Conservation (phyloP, 2,888 invertebrate species). For the Dugesia japonica region DNA sequence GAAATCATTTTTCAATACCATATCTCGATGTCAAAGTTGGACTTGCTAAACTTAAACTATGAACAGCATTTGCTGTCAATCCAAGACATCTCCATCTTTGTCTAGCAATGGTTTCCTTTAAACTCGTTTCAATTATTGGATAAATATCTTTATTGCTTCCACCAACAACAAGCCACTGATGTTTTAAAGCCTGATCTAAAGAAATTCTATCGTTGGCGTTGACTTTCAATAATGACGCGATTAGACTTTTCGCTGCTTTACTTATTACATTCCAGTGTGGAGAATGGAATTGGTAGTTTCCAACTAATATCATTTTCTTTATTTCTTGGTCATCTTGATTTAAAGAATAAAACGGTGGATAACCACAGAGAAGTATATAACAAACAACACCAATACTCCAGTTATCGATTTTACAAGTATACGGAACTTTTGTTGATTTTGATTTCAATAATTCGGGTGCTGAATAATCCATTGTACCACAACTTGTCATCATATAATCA, state of each 20-base stretch:
- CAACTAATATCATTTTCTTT: conserved; percentile 17
- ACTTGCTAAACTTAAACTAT: conserved; percentile 20
- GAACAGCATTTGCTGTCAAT: conserved; percentile 15
- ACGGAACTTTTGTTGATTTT: conserved; percentile 16
- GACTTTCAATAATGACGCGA: neutral
- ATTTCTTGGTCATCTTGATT: conserved; percentile 30
- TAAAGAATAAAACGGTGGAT: conserved; percentile 31
- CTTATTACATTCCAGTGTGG: conserved; percentile 24
- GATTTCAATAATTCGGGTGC: conserved; percentile 32
- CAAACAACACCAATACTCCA: conserved; percentile 33
- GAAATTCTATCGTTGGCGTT: conserved; percentile 21
- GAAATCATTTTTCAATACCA: conserved; percentile 22
- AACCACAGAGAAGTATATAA: conserved; percentile 31
- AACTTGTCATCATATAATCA: conserved; percentile 28
- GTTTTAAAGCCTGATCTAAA: conserved; percentile 7
- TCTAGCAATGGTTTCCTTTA: conserved; percentile 24
- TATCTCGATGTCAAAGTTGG: neutral
- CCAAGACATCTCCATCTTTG: conserved; percentile 29
- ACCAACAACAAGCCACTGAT: conserved; percentile 23
- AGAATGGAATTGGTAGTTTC: conserved; percentile 29
- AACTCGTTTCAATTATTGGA: conserved; percentile 17
- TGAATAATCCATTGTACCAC: conserved; percentile 32
- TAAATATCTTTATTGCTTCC: conserved; percentile 10
- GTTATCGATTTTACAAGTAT: conserved; percentile 22
- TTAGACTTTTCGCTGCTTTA: conserved; percentile 26